Evolutionary conservation across 2,113 vertebrate species (phyloP), one percentile per base, ranked within the genome.

Genomic region (Pelmatolapia mariae): DNA sequence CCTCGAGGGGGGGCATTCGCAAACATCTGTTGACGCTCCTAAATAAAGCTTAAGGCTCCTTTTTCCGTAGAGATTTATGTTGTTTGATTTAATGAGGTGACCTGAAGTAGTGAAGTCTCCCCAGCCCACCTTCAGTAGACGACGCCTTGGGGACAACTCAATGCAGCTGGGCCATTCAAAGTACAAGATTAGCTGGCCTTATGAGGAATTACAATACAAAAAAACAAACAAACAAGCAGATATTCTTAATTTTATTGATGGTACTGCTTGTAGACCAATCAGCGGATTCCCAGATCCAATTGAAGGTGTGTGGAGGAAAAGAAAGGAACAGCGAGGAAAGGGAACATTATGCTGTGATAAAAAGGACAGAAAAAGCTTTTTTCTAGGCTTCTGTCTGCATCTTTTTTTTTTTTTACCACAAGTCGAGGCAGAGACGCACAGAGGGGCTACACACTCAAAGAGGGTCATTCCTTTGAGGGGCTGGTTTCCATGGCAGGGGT

Each of bases 401-500:
- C 85, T 81, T 8, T 86, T 73, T 87, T 33, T 86, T 78, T 19
- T 86, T 73, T 87, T 22, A 86, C 81, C 80, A 53, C 78, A 84
- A 86, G 82, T 87, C 0, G 26, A 89, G 81, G 36, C 5, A 66
- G 47, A 89, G 86, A 80, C 8, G n/a, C 88, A 88, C 82, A 87
- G 80, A 90, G 90, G 43, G 76, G 86, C 82, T 29, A 90, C 82
- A 84, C 86, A 68, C 66, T 94, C 81, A 61, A 92, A 68, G 87
- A 13, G 91, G 91, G 47, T 91, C 91, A 93, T 93, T 95, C 93
- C 94, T 92, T 92, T 91, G 91, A 94, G 90, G 43, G 88, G 52
- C 84, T 87, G 61, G 95, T 96, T 96, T 92, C 95, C 95, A 96
- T 96, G 93, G 94, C 91, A 94, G 87, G 85, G 86, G 94, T 96